phyloP scores from a whole-genome alignment of 1,140 invertebrate species.

The Drosophila arawakana region DNA sequence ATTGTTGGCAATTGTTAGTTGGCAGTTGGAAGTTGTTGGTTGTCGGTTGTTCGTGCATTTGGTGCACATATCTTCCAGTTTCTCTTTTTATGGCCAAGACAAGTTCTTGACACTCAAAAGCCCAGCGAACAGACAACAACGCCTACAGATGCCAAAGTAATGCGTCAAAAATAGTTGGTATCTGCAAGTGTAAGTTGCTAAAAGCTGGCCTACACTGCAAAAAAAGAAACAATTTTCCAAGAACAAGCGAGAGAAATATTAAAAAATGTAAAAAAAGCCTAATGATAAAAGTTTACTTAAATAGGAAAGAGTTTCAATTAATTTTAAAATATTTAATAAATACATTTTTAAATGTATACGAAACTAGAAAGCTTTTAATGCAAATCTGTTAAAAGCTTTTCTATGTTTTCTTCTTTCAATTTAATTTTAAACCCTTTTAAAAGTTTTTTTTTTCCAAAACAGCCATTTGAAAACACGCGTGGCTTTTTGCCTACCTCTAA shows the following conservation, averaged over 20 bases:
- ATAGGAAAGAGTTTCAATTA: too few species aligned
- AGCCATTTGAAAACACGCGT: background rate
- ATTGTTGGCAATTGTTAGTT: constrained; percentile 35
- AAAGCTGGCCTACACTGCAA: background rate
- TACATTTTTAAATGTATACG: too few species aligned
- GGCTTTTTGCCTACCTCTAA: constrained; percentile 36
- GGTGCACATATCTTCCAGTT: constrained; percentile 77
- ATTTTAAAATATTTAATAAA: too few species aligned
- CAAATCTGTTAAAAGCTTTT: too few species aligned
- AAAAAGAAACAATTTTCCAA: background rate
- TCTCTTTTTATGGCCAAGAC: constrained; percentile 79
- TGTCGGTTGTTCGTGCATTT: constrained; percentile 53
- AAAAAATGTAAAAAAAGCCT: too few species aligned
- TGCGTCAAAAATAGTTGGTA: constrained; percentile 10
- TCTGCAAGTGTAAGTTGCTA: constrained; percentile 11
- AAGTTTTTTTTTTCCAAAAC: background rate
- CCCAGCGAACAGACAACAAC: constrained; percentile 46
- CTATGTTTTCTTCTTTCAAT: too few species aligned
- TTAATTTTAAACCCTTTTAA: too few species aligned
- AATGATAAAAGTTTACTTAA: too few species aligned
- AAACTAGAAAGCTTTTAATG: too few species aligned
- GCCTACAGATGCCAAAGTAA: constrained; percentile 37
- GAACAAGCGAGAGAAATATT: too few species aligned
- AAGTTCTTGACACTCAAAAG: constrained; percentile 78
- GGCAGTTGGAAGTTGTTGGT: constrained; percentile 6